phyloP scores from a whole-genome alignment of 2,888 invertebrate genomes.

The Chrysolina haemoptera region DNA sequence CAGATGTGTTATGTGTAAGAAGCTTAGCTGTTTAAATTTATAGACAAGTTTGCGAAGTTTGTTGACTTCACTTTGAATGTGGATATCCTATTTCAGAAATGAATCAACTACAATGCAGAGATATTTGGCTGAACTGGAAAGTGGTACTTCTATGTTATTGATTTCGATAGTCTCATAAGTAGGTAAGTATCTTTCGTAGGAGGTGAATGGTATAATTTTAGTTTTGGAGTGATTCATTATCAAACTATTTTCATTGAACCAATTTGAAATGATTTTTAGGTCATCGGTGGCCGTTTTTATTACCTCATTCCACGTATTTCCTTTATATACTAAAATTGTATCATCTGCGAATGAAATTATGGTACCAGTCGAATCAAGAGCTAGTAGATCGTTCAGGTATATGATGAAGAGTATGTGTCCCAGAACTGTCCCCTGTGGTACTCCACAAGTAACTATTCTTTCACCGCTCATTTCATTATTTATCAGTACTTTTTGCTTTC shows the following conservation, averaged over 20 bases:
- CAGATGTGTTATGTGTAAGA: not conserved
- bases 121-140: not conserved
- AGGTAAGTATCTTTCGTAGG: not conserved
- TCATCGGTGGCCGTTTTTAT: not conserved
- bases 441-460: too few species aligned
- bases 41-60: not conserved
- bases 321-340: not conserved
- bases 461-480: too few species aligned
- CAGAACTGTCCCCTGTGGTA: too few species aligned
- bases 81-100: not conserved
- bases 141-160: not conserved
- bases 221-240: not conserved
- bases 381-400: too few species aligned
- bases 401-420: too few species aligned
- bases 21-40: not conserved
- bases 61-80: not conserved
- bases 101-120: not conserved
- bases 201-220: not conserved
- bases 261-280: not conserved
- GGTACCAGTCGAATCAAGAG: not conserved
- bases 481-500: too few species aligned
- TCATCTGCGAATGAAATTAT: not conserved
- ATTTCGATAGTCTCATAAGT: not conserved
- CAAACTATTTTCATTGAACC: conserved; percentile 3
- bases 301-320: not conserved